Percentiles rank a stretch among this genome's conserved stretches.
These are phyloP conservation scores for Todus mexicanus DNA, from an alignment of 2,797 vertebrate genomes.

Conservation along the genomic window DNA sequence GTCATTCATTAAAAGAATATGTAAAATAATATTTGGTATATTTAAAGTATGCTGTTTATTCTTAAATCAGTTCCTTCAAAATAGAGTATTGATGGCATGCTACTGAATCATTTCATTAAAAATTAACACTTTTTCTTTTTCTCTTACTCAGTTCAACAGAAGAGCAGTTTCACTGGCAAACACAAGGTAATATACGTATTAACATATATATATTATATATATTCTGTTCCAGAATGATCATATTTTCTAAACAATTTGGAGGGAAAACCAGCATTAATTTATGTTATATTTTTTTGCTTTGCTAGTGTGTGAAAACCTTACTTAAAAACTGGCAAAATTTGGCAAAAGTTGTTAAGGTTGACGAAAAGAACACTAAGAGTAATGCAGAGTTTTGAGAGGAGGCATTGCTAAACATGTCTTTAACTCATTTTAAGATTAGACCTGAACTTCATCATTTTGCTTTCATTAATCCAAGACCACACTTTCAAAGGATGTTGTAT, in stretches of 20 bases:
- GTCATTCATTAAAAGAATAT: background rate
- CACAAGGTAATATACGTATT: slow-evolving; percentile 84
- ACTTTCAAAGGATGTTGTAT: background rate
- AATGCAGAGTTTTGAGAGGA: background rate
- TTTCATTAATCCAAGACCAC: background rate
- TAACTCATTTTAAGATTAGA: background rate
- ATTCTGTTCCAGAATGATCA: background rate
- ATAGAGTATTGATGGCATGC: background rate
- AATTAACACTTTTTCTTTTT: background rate
- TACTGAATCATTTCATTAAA: background rate
- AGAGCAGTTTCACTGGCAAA: slow-evolving; percentile 95
- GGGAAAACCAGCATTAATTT: background rate
- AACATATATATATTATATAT: background rate
- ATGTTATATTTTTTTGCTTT: background rate
- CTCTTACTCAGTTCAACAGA: slow-evolving; percentile 88
- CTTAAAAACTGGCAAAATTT: background rate
- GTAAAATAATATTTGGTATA: background rate
- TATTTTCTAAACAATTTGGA: background rate
- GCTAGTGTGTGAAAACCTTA: background rate
- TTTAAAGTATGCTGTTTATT: background rate
- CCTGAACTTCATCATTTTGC: background rate
- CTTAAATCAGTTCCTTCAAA: background rate
- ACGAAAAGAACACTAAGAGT: background rate
- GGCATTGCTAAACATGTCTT: background rate
- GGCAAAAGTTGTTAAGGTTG: background rate